These are phyloP conservation scores for Agrochola circellaris DNA, from an alignment of 2,888 invertebrate genomes.

Conservation along the genomic window DNA sequence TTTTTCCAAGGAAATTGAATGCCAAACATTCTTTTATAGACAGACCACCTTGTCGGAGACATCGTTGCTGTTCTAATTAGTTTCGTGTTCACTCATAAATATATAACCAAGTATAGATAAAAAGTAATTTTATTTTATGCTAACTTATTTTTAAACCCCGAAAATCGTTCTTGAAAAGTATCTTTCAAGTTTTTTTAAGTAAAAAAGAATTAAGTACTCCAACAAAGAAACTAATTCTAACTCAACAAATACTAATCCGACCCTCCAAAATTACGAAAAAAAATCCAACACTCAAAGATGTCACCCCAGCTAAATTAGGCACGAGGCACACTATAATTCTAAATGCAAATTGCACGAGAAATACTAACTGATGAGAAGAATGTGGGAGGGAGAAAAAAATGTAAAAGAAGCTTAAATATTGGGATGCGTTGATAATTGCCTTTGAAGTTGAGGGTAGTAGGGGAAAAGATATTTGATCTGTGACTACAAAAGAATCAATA, in stretches of 20 bases:
- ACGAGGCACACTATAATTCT: conserved; percentile 59
- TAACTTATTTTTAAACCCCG: neutral
- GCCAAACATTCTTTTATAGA: conserved; percentile 24
- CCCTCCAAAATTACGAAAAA: conserved; percentile 35
- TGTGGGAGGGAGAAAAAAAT: conserved; percentile 27
- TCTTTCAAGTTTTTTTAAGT: neutral
- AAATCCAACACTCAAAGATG: conserved; percentile 37
- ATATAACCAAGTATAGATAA: neutral
- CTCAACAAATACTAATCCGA: conserved; percentile 19
- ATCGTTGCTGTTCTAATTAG: conserved; percentile 40
- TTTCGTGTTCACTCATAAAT: conserved; percentile 1
- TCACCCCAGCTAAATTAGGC: conserved; percentile 56
- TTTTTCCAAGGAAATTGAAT: conserved; percentile 56
- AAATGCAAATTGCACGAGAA: conserved; percentile 62
- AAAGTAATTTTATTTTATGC: neutral
- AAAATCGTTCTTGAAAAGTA: neutral
- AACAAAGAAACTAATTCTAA: conserved; percentile 23
- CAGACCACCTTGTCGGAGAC: neutral
- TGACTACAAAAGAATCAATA: conserved; percentile 35
- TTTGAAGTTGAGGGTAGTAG: conserved; percentile 53
- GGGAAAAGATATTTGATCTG: conserved; percentile 35
- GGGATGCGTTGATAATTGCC: conserved; percentile 46
- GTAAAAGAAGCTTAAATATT: conserved; percentile 56
- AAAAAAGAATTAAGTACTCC: neutral
- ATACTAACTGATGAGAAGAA: conserved; percentile 41